Conservation (phyloP, 2,888 invertebrate genomes). For the Leptogaster cylindrica region DNA sequence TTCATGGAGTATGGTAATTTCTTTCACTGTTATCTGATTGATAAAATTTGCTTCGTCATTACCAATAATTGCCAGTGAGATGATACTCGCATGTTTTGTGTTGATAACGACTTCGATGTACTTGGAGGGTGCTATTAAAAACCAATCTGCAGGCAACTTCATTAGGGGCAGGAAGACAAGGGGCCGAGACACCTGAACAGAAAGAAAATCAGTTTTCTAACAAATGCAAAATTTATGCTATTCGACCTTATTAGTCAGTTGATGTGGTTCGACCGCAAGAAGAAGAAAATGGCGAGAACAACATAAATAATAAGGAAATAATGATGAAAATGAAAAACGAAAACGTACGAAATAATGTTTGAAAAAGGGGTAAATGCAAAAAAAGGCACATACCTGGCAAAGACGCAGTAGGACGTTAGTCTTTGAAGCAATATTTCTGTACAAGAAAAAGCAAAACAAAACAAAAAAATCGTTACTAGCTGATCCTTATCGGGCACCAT, state of each 20-base stretch:
- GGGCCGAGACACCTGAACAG: neutral
- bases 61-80: conserved; percentile 29
- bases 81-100: conserved; percentile 34
- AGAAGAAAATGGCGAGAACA: too few species aligned
- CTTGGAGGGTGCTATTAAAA: conserved; percentile 25
- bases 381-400: conserved; percentile 7
- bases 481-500: conserved; percentile 22
- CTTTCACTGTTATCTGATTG: conserved; percentile 28
- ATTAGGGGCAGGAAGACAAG: too few species aligned
- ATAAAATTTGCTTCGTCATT: conserved; percentile 29
- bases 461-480: conserved; percentile 33
- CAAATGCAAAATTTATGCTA: neutral
- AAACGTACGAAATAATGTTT: conserved; percentile 4
- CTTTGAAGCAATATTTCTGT: conserved; percentile 11
- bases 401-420: neutral
- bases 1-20: conserved; percentile 33
- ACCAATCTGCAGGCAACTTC: conserved; percentile 29
- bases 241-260: conserved; percentile 18
- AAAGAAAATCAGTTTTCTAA: neutral
- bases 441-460: conserved; percentile 10
- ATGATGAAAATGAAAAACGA: conserved; percentile 24
- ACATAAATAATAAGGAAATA: too few species aligned
- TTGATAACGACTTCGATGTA: conserved; percentile 26
- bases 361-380: conserved; percentile 15
- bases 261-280: neutral